Evolutionary conservation across 2,113 vertebrate species (phyloP).

Genomic region (Pongo abelii): DNA sequence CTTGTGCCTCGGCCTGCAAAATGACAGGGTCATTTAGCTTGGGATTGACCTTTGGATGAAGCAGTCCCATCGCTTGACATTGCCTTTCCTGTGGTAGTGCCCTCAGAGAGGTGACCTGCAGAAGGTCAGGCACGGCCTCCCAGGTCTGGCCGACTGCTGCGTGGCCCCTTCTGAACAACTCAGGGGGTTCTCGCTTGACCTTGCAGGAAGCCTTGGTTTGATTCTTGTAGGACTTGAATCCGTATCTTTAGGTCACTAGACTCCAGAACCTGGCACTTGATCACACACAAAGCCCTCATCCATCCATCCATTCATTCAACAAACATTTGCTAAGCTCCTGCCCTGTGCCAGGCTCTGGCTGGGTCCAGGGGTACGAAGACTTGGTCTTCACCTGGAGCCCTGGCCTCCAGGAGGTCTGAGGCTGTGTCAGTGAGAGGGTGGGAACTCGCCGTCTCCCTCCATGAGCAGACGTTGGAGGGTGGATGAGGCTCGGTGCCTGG

Average conservation of each 20-base stretch:
- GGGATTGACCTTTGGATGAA: not conserved
- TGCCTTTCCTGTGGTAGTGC: not conserved
- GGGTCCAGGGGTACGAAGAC: not conserved
- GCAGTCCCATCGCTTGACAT: not conserved
- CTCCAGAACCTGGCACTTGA: not conserved
- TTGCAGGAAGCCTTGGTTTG: not conserved
- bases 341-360: not conserved
- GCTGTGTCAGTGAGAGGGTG: rapidly evolving
- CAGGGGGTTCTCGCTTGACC: not conserved
- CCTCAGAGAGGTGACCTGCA: not conserved
- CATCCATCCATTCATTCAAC: not conserved
- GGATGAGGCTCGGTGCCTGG: rapidly evolving
- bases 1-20: not conserved
- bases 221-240: not conserved
- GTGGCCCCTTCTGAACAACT: not conserved
- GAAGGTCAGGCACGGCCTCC: not conserved
- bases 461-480: rapidly evolving
- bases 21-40: not conserved
- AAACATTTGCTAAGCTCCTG: not conserved
- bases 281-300: not conserved
- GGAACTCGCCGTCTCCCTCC: not conserved
- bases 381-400: not conserved
- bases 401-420: not conserved
- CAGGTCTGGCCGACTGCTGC: not conserved
- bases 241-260: not conserved